These are phyloP conservation scores for Paradisaea rubra DNA, from an alignment of 2,113 vertebrate genomes.

Conservation along the genomic window DNA sequence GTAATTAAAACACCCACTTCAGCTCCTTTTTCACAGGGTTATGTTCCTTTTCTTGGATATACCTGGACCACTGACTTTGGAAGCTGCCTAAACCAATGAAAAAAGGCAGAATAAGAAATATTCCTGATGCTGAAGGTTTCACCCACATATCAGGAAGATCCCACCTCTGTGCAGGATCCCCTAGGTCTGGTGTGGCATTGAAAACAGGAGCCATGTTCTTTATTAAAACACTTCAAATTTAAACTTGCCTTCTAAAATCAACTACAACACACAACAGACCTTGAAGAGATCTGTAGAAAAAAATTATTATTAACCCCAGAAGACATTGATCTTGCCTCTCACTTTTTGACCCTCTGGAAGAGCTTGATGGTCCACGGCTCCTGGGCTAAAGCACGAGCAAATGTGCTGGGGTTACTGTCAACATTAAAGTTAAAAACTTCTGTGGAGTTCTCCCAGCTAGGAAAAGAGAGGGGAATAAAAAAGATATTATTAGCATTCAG, in stretches of 20 bases:
- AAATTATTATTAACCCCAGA: not conserved
- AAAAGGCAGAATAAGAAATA: not conserved
- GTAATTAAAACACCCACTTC: not conserved
- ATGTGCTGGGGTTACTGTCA: constrained; percentile 15
- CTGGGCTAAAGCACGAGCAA: constrained; percentile 14
- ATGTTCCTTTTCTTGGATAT: not conserved
- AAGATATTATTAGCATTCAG: not conserved
- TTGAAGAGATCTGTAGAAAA: not conserved
- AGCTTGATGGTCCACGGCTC: not conserved
- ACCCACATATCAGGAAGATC: not conserved
- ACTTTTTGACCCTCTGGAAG: constrained; percentile 50
- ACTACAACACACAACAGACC: not conserved
- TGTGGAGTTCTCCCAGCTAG: constrained; percentile 42
- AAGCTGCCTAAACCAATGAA: not conserved
- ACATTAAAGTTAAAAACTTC: constrained; percentile 38
- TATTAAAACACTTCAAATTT: not conserved
- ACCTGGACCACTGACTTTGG: not conserved
- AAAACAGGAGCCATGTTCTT: not conserved
- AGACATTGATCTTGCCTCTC: not conserved
- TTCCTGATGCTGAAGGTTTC: not conserved
- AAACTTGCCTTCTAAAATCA: not conserved
- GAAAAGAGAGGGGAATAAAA: not conserved
- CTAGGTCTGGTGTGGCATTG: not conserved
- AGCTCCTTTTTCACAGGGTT: not conserved
- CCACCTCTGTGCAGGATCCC: not conserved